Percentiles rank a stretch among this genome's conserved stretches.
Evolutionary conservation across 2,888 invertebrate genomes (phyloP).

Genomic region (Lycia hirtaria): DNA sequence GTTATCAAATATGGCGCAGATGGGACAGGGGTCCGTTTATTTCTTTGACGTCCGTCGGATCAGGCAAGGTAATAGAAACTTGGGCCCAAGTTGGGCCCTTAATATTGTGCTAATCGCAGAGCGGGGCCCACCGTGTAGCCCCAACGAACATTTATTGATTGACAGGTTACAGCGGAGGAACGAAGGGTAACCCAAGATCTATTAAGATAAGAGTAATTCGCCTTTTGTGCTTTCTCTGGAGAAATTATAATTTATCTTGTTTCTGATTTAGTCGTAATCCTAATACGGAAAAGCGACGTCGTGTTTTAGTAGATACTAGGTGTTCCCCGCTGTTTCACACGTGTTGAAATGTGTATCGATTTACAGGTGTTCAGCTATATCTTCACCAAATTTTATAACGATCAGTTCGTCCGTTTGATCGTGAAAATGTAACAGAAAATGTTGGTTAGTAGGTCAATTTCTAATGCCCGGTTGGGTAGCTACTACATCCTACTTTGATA

Average conservation of each 20-base stretch:
- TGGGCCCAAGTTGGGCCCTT: conserved; percentile 65
- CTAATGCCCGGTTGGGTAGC: not conserved
- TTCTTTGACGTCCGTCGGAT: conserved; percentile 67
- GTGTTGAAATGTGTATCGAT: too few relatives aligned
- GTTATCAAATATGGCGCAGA: conserved; percentile 56
- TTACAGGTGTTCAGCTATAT: too few relatives aligned
- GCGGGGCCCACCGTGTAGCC: conserved; percentile 6
- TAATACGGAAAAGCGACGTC: too few relatives aligned
- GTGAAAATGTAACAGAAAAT: not conserved
- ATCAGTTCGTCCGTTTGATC: not conserved
- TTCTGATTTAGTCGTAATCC: not conserved
- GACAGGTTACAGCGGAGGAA: conserved; percentile 23
- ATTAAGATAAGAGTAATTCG: conserved; percentile 22
- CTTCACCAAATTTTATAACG: too few relatives aligned
- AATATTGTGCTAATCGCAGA: conserved; percentile 60
- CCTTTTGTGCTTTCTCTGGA: conserved; percentile 16
- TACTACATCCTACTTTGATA: too few relatives aligned
- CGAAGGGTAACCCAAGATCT: conserved; percentile 16
- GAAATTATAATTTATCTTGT: conserved; percentile 29
- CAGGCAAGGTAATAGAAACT: conserved; percentile 68
- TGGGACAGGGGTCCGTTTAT: conserved; percentile 53
- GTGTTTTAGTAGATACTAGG: too few relatives aligned
- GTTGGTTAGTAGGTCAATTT: not conserved
- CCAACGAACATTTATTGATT: conserved; percentile 27
- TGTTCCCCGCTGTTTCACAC: too few relatives aligned